Base-by-base conservation (phyloP, 2,888 invertebrate species). In the Cerastoderma edule region DNA sequence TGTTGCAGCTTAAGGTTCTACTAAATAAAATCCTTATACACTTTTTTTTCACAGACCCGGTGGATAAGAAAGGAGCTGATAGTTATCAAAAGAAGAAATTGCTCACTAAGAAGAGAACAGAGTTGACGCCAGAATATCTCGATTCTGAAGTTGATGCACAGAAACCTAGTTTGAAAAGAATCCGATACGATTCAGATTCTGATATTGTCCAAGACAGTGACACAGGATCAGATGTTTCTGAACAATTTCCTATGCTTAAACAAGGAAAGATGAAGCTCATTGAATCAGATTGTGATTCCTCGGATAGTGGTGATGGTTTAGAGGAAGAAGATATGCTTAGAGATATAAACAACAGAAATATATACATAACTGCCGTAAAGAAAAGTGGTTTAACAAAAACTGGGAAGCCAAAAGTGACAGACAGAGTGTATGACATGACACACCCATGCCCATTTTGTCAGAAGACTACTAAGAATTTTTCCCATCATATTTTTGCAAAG, bases 401-500 rank as follows among this genome's bases (percentile, higher is more conserved):
- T 46, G 75, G 75, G 8, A 65, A 63, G 53, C 33, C 30, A 39
- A 75, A 75, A 39, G 67, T 44, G 46, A 57, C 33, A 28, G 60
- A 60, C 30, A n/a, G 75, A 60, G 64, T 63, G 3, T 66, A 75
- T 56, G 57, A 76, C 28, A 24, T 57, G 8, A 46, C 33, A 35
- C 67, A 72, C 63, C 35, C 57, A 19, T 76, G 75, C 33, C 72
- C 72, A 64, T 76, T 72, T 48, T 76, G 71, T 54, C 35, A 27
- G n/a, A 35, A 35, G 48, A 67, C 30, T 27, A 30, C 27, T 8
- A 72, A n/a, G 8, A 76, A 76, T 54, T 76, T 76, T 27, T 71
- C 71, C n/a, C 75, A 76, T 56, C 75, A 76, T 33, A 67, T 71
- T 63, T 64, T 72, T 46, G 50, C 65, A 32, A 67, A 53, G 27